A percentile compares a stretch with the other conserved stretches of the same genome.
Conservation (phyloP, 2,797 vertebrate genomes). For the Rhyacichthys aspro region DNA sequence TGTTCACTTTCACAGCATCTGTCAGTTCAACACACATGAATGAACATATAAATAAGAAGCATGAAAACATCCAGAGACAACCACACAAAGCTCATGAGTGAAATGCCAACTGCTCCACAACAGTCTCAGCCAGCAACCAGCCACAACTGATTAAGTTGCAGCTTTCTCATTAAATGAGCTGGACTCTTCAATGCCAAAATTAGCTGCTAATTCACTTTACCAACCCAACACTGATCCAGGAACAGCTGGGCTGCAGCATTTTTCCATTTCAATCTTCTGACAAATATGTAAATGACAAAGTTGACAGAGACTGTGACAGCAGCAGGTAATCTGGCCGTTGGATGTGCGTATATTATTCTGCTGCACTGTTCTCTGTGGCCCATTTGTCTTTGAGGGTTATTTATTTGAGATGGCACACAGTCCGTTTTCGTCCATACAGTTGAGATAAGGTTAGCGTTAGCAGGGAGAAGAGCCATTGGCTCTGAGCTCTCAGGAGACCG, state of each 20-base stretch:
- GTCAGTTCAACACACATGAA: conserved; percentile 35
- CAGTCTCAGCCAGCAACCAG: conserved; percentile 61
- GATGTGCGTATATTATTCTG: conserved; percentile 18
- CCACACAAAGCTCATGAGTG: conserved; percentile 51
- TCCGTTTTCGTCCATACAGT: conserved; percentile 25
- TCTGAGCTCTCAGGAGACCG: conserved; percentile 29
- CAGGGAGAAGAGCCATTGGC: conserved; percentile 25
- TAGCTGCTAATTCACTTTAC: conserved; percentile 57
- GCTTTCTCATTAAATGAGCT: conserved; percentile 50
- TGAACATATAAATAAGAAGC: conserved; percentile 26
- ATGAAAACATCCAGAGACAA: conserved; percentile 18
- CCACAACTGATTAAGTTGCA: conserved; percentile 60
- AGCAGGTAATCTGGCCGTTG: conserved; percentile 25
- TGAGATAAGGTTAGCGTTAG: conserved; percentile 42
- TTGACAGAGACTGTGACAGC: conserved; percentile 31
- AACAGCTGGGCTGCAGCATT: conserved; percentile 61
- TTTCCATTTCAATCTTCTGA: conserved; percentile 51
- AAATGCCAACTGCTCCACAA: conserved; percentile 61
- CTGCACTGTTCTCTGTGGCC: conserved; percentile 33
- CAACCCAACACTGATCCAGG: conserved; percentile 33
- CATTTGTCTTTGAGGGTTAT: conserved; percentile 35
- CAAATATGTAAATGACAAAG: conserved; percentile 62
- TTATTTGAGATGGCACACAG: conserved; percentile 39
- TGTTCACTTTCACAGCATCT: conserved; percentile 62
- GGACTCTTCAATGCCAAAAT: conserved; percentile 45